A percentile compares a stretch with the other conserved stretches of the same genome.
phyloP scores from a whole-genome alignment of 2,797 vertebrate species.

The Rhinoraja longicauda region DNA sequence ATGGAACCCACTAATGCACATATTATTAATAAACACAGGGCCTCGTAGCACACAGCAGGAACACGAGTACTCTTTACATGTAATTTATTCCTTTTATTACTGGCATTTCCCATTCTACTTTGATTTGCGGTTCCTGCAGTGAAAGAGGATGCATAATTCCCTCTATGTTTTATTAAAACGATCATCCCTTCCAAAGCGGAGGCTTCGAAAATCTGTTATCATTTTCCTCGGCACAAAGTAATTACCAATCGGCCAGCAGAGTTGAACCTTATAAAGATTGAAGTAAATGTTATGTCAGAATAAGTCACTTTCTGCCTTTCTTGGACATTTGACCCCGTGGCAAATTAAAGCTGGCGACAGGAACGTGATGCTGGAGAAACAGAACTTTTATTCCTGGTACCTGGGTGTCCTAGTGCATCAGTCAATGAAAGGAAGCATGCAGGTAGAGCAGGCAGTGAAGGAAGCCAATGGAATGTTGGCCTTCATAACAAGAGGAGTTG shows the following conservation, averaged over 20 bases:
- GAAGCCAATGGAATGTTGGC: too few relatives aligned
- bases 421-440: too few relatives aligned
- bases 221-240: background rate
- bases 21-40: slow-evolving; percentile 17
- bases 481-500: too few relatives aligned
- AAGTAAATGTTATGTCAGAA: slow-evolving; percentile 25
- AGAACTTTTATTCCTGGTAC: slow-evolving; percentile 12
- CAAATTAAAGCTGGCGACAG: background rate
- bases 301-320: background rate
- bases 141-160: background rate
- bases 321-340: background rate
- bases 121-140: background rate
- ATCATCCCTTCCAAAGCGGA: background rate
- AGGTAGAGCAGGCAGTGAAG: too few relatives aligned
- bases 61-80: background rate
- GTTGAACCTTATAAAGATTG: slow-evolving; percentile 6
- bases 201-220: background rate
- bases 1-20: background rate
- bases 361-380: background rate
- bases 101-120: slow-evolving; percentile 27
- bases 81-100: background rate
- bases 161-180: slow-evolving; percentile 1
- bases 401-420: too few relatives aligned
- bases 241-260: background rate
- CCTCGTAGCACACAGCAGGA: background rate